Conservation (phyloP, 2,113 vertebrate species). For the cattle (Bos taurus) region ARS-UCD2.0 NC_037334.1:89824001-89824500, state of each 20-base stretch:
- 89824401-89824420: neutral
- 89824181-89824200: neutral
- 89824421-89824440: constrained; percentile 21
- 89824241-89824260: neutral
- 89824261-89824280: neutral
- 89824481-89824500: constrained; percentile 66
- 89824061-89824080: neutral
- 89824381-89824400: neutral
- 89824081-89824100: neutral
- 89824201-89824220: neutral
- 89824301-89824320: neutral
- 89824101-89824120: neutral
- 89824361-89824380: neutral
- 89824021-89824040: neutral
- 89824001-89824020: neutral
- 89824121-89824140: neutral
- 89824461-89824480: neutral
- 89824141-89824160: neutral
- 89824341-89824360: neutral
- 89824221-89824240: neutral
- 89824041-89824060: neutral
- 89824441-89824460: constrained; percentile 41
- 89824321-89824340: neutral
- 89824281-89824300: neutral
- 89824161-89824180: neutral